Evolutionary conservation across 2,888 invertebrate genomes (phyloP).

Genomic region (Steromphala cineraria): DNA sequence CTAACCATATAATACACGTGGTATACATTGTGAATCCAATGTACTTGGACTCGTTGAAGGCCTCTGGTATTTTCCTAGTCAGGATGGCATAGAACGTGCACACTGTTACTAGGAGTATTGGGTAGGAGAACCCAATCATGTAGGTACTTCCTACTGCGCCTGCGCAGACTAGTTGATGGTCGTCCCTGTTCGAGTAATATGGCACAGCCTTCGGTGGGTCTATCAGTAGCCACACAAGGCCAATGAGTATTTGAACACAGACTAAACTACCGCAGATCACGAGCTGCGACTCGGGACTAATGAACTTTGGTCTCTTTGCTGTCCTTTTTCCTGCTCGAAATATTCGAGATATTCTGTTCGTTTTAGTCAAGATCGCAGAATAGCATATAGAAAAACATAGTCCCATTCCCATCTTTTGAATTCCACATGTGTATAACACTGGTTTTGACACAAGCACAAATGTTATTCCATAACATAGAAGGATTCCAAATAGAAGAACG

Average conservation of each 20-base stretch:
- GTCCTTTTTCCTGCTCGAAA: conserved; percentile 75
- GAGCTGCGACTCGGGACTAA: conserved; percentile 76
- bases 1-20: conserved; percentile 83
- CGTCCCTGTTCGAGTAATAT: conserved; percentile 92
- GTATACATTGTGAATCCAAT: conserved; percentile 89
- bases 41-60: conserved; percentile 76
- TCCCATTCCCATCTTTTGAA: conserved; percentile 75
- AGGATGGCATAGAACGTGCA: conserved; percentile 76
- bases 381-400: conserved; percentile 75
- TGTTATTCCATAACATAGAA: conserved; percentile 74
- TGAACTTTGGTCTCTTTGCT: conserved; percentile 75
- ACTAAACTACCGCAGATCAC: conserved; percentile 75
- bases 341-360: conserved; percentile 75
- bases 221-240: conserved; percentile 93
- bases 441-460: conserved; percentile 75
- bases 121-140: conserved; percentile 84
- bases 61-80: conserved; percentile 76
- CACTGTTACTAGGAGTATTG: conserved; percentile 90
- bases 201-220: conserved; percentile 92
- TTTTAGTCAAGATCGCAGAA: conserved; percentile 76
- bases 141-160: conserved; percentile 79
- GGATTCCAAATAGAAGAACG: conserved; percentile 73
- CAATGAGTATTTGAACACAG: conserved; percentile 81
- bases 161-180: conserved; percentile 91
- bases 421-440: conserved; percentile 71